Conservation (phyloP, 2,888 invertebrate species). For the Iphiclides podalirius region DNA sequence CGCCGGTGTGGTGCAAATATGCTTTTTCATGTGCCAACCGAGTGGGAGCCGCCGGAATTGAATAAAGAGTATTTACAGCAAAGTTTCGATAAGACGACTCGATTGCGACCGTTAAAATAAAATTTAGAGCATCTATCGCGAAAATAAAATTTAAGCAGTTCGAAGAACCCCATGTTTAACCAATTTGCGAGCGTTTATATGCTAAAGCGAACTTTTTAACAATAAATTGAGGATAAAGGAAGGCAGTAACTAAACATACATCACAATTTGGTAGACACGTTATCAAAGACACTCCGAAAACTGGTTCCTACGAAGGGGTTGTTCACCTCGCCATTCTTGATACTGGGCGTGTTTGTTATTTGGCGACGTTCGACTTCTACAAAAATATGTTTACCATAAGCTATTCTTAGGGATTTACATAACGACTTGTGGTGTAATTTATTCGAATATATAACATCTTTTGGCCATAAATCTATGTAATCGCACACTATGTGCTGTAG, state of each 20-base stretch:
- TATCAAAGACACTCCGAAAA: too few species aligned
- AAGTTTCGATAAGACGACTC: constrained; percentile 6
- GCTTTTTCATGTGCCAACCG: too few species aligned
- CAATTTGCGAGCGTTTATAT: constrained; percentile 5
- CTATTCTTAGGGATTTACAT: background rate
- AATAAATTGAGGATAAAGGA: constrained; percentile 24
- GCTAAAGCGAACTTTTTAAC: constrained; percentile 12
- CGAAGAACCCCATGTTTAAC: background rate
- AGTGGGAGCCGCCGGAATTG: too few species aligned
- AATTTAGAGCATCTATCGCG: background rate
- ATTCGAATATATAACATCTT: too few species aligned
- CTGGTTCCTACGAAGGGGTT: constrained; percentile 36
- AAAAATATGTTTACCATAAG: constrained; percentile 26
- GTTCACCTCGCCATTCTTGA: constrained; percentile 36
- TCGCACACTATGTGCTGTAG: too few species aligned
- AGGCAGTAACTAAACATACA: constrained; percentile 34
- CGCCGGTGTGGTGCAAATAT: too few species aligned
- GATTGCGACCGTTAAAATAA: background rate
- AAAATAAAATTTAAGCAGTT: background rate
- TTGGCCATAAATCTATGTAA: too few species aligned
- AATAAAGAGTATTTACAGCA: too few species aligned
- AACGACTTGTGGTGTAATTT: background rate
- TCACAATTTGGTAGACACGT: too few species aligned
- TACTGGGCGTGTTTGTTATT: constrained; percentile 31
- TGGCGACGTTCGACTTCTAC: constrained; percentile 26